These are phyloP conservation scores for Motacilla tschutschensis DNA, from an alignment of 2,113 vertebrate species.

Conservation along the genomic window DNA sequence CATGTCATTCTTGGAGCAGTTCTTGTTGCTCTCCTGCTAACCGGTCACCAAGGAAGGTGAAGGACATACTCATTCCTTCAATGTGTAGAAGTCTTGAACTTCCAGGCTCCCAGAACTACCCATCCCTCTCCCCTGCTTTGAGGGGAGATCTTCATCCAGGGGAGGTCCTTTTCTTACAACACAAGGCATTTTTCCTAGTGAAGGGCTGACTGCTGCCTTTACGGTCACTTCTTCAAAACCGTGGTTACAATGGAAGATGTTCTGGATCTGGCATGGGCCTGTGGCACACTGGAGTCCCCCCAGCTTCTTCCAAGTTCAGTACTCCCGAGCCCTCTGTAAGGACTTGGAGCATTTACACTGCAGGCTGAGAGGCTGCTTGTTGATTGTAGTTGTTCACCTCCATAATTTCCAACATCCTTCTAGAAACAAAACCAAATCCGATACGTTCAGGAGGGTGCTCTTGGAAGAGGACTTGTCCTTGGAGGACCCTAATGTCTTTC, in stretches of 20 bases:
- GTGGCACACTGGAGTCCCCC: neutral
- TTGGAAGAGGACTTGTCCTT: neutral
- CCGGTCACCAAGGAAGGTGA: neutral
- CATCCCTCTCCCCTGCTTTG: neutral
- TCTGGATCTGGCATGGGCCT: neutral
- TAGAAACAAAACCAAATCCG: neutral
- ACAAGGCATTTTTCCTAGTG: neutral
- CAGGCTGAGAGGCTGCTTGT: neutral
- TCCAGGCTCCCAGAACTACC: neutral
- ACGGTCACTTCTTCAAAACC: neutral
- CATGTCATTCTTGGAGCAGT: neutral
- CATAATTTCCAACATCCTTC: neutral
- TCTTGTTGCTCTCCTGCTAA: neutral
- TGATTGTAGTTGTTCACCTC: neutral
- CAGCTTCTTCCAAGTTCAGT: neutral
- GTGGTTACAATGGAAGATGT: neutral
- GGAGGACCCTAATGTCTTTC: neutral
- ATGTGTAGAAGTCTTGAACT: neutral
- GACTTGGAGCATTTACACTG: neutral
- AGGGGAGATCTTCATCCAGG: neutral
- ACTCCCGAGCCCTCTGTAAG: rapidly evolving
- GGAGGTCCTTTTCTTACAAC: neutral
- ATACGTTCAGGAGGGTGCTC: neutral
- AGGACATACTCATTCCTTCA: neutral
- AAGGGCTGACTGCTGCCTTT: neutral